A percentile compares a stretch with the other conserved stretches of the same genome.
Evolutionary conservation across 2,797 vertebrate species (phyloP).

Genomic region (Brotula barbata): DNA sequence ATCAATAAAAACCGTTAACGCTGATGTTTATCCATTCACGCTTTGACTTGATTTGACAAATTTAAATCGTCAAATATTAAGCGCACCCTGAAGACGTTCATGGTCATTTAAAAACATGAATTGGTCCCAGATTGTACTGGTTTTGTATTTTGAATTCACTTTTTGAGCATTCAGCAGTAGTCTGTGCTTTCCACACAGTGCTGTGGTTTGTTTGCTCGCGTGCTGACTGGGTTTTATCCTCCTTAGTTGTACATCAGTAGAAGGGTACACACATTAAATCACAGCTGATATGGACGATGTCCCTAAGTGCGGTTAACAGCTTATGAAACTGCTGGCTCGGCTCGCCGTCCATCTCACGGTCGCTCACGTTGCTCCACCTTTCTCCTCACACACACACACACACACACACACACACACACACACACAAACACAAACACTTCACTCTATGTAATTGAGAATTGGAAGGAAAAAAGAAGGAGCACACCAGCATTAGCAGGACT

Average conservation of each 20-base stretch:
- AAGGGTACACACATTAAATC: conserved; percentile 42
- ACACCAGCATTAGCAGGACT: conserved; percentile 37
- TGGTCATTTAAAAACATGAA: conserved; percentile 4
- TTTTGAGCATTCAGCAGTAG: conserved; percentile 38
- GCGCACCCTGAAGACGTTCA: no score
- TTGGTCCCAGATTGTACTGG: conserved; percentile 31
- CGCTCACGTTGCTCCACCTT: neutral
- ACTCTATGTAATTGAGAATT: no score
- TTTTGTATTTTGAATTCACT: conserved; percentile 20
- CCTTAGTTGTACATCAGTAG: conserved; percentile 40
- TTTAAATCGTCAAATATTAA: no score
- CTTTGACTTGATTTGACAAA: no score
- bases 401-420: conserved; percentile 4
- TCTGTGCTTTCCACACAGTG: conserved; percentile 49
- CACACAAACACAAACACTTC: neutral
- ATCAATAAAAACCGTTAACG: no score
- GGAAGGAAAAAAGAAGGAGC: neutral
- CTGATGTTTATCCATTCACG: no score
- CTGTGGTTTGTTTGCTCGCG: conserved; percentile 18
- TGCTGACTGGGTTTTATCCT: conserved; percentile 9
- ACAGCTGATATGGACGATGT: conserved; percentile 42
- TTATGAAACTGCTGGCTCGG: conserved; percentile 46
- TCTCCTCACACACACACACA: neutral
- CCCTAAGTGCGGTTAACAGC: conserved; percentile 49
- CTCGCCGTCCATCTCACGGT: neutral